phyloP scores from a whole-genome alignment of 2,113 vertebrate genomes.

The Atlantisia rogersi region DNA sequence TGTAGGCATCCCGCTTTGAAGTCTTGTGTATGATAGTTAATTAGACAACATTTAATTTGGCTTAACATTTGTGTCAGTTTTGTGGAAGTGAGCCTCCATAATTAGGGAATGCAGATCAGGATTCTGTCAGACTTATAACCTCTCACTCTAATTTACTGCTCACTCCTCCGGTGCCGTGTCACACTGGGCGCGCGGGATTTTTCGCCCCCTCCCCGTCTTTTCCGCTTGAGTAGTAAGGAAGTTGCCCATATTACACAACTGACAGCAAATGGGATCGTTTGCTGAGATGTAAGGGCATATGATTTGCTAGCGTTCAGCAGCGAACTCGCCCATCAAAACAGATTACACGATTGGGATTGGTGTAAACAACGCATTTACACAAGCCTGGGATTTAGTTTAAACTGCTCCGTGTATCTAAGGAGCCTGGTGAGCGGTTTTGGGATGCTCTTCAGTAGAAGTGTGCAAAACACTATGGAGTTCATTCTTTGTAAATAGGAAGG shows the following conservation, averaged over 20 bases:
- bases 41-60: constrained; percentile 82
- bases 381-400: not conserved
- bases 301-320: constrained; percentile 74
- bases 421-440: not conserved
- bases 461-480: not conserved
- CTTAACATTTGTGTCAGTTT: constrained; percentile 77
- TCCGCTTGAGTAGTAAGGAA: constrained; percentile 72
- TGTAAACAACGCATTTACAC: not conserved
- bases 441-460: not conserved
- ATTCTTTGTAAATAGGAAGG: not conserved
- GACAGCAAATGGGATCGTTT: constrained; percentile 75
- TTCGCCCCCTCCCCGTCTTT: constrained; percentile 48
- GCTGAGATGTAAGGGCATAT: constrained; percentile 66
- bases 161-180: constrained; percentile 59
- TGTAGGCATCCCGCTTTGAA: constrained; percentile 55
- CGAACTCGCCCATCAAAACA: constrained; percentile 18
- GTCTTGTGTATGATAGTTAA: constrained; percentile 74
- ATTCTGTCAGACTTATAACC: constrained; percentile 77
- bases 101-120: constrained; percentile 78
- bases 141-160: constrained; percentile 75
- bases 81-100: constrained; percentile 77
- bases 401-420: fast-evolving
- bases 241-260: constrained; percentile 57
- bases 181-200: constrained; percentile 42
- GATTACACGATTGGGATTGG: not conserved